Evolutionary conservation across 2,888 invertebrate species (phyloP).

Genomic region (Apodemia mormo): DNA sequence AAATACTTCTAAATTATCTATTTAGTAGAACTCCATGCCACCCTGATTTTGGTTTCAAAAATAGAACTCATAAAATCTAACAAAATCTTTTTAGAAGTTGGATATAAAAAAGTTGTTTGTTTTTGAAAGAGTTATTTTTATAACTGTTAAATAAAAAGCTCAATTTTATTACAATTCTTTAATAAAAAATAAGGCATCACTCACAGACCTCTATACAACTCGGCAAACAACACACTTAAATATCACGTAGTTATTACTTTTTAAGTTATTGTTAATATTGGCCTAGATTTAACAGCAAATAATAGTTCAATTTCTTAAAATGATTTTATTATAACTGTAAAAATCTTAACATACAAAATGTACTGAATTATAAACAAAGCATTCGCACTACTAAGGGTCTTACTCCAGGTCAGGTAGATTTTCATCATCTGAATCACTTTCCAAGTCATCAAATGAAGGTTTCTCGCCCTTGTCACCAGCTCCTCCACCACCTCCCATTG

Average conservation of each 20-base stretch:
- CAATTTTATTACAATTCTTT: constrained; percentile 6
- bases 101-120: no score
- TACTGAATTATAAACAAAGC: constrained; percentile 60
- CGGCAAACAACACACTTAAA: constrained; percentile 10
- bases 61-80: background rate
- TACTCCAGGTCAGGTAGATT: constrained; percentile 89
- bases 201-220: constrained; percentile 8
- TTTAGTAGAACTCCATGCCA: background rate
- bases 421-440: constrained; percentile 91
- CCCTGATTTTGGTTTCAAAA: background rate
- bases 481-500: constrained; percentile 84
- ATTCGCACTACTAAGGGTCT: constrained; percentile 54
- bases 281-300: constrained; percentile 21
- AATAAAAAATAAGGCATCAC: constrained; percentile 17
- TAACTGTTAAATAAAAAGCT: constrained; percentile 3
- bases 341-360: constrained; percentile 74
- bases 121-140: background rate
- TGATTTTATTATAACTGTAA: constrained; percentile 77
- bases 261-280: background rate
- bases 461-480: constrained; percentile 79
- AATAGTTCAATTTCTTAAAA: constrained; percentile 35
- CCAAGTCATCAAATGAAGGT: constrained; percentile 89
- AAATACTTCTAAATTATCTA: no score
- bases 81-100: background rate
- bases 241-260: constrained; percentile 7